Conservation (phyloP, 2,113 vertebrate species). For the Clupea harengus region DNA sequence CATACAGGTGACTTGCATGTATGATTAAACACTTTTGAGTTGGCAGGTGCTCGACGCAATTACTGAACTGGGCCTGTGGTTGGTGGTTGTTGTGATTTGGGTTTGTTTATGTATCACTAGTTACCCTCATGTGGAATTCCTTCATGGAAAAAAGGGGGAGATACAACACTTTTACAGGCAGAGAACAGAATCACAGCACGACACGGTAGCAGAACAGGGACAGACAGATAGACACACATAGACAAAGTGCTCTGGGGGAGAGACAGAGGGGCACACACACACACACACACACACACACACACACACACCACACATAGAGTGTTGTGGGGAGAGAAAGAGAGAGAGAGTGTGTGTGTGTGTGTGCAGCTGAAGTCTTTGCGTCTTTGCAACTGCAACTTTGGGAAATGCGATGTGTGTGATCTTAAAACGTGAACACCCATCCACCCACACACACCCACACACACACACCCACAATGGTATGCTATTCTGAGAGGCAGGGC, state of each 20-base stretch:
- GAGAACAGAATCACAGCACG: slow-evolving; percentile 90
- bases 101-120: background rate
- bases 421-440: slow-evolving; percentile 66
- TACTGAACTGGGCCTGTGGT: background rate
- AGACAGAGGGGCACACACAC: no score
- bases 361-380: slow-evolving; percentile 49
- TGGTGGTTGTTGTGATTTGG: background rate
- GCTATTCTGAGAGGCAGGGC: slow-evolving; percentile 70
- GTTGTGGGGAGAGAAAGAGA: background rate
- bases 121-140: slow-evolving; percentile 81
- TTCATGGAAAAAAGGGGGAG: slow-evolving; percentile 40
- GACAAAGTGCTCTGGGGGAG: no score
- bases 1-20: background rate
- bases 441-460: slow-evolving; percentile 55
- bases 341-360: slow-evolving; percentile 21
- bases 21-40: background rate
- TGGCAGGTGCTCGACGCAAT: background rate
- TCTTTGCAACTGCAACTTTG: slow-evolving; percentile 59
- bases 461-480: background rate
- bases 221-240: slow-evolving; percentile 52
- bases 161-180: slow-evolving; percentile 78
- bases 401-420: slow-evolving; percentile 51
- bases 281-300: no score
- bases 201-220: slow-evolving; percentile 68
- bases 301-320: slow-evolving; percentile 40